Evolutionary conservation across 2,113 vertebrate genomes (phyloP).

Genomic region (Turdus rufiventris): DNA sequence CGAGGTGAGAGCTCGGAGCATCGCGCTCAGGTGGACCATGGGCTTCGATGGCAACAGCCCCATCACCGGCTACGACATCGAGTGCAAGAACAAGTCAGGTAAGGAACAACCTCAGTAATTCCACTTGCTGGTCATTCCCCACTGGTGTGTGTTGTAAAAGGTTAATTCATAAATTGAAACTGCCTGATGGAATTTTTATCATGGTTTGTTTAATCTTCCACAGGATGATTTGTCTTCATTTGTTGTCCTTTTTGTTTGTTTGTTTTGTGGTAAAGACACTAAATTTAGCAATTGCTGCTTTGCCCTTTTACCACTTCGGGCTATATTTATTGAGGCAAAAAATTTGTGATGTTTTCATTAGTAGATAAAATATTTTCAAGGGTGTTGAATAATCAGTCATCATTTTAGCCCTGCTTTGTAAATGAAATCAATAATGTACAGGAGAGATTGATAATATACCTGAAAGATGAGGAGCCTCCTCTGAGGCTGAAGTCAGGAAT

Average conservation of each 20-base stretch:
- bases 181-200: background rate
- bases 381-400: background rate
- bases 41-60: constrained; percentile 98
- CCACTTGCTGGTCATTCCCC: fast-evolving
- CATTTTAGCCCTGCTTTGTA: background rate
- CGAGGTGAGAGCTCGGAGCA: constrained; percentile 93
- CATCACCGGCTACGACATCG: constrained; percentile 97
- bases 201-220: background rate
- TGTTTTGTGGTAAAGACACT: fast-evolving
- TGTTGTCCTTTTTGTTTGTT: background rate
- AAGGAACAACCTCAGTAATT: background rate
- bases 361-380: background rate
- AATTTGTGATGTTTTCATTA: background rate
- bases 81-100: constrained; percentile 99
- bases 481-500: background rate
- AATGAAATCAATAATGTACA: background rate
- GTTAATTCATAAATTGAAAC: background rate
- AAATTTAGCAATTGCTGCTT: background rate
- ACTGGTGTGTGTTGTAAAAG: background rate
- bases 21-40: constrained; percentile 97
- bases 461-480: background rate
- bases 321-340: background rate
- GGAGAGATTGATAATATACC: background rate
- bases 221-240: background rate
- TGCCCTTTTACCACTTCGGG: background rate